These are phyloP conservation scores for Oreonectes daqikongensis DNA, from an alignment of 2,797 vertebrate species.

Conservation along the genomic window DNA sequence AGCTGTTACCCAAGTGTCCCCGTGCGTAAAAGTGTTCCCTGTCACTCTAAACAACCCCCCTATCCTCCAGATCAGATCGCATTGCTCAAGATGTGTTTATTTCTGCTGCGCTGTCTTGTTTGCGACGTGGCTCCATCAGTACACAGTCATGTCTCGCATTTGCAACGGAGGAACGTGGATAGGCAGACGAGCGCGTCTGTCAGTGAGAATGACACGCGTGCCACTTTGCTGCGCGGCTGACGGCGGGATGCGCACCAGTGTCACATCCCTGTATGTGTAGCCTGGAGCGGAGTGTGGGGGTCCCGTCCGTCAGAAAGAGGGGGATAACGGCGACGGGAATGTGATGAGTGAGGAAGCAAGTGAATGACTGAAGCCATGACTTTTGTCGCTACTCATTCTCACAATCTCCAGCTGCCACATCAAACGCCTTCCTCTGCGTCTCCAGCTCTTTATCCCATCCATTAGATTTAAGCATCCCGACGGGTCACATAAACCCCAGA, in stretches of 20 bases:
- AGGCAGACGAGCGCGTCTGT: slow-evolving; percentile 76
- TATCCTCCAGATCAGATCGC: slow-evolving; percentile 70
- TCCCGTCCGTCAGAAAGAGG: slow-evolving; percentile 44
- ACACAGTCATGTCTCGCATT: slow-evolving; percentile 77
- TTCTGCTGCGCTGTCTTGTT: slow-evolving; percentile 72
- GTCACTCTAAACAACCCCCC: slow-evolving; percentile 61
- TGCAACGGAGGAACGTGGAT: slow-evolving; percentile 70
- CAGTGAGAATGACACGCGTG: slow-evolving; percentile 78
- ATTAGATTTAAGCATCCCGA: slow-evolving; percentile 51
- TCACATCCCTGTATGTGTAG: slow-evolving; percentile 75
- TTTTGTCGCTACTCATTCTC: slow-evolving; percentile 78
- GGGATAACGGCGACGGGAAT: slow-evolving; percentile 63
- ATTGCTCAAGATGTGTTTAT: slow-evolving; percentile 73
- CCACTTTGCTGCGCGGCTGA: slow-evolving; percentile 78
- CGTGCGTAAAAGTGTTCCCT: slow-evolving; percentile 50
- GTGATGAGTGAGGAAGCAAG: slow-evolving; percentile 69
- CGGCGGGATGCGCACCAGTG: slow-evolving; percentile 74
- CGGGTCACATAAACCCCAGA: slow-evolving; percentile 39
- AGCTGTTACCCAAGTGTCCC: slow-evolving; percentile 58
- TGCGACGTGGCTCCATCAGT: slow-evolving; percentile 71
- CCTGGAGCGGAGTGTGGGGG: slow-evolving; percentile 62
- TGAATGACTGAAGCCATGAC: slow-evolving; percentile 65
- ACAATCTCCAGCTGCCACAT: slow-evolving; percentile 84
- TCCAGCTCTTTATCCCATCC: slow-evolving; percentile 54
- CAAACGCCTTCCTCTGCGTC: slow-evolving; percentile 70